Evolutionary conservation across 1,140 invertebrate species (phyloP).

Genomic region (Drosophila quadrilineata): DNA sequence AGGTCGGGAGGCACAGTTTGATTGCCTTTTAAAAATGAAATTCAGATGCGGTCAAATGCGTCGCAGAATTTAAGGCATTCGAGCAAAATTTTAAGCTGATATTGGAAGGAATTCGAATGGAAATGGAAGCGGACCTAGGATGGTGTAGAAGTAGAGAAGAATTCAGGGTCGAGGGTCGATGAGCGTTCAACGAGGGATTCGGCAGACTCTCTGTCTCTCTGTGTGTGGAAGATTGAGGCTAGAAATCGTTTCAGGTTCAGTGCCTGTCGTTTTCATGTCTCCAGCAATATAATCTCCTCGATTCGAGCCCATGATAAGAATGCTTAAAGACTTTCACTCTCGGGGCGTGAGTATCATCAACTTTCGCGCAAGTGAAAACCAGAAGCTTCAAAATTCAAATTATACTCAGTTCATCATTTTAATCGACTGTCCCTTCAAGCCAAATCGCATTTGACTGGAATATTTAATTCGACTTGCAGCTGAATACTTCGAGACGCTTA

Average conservation of each 20-base stretch:
- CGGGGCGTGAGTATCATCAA: conserved; percentile 15
- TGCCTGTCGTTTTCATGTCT: conserved; percentile 1
- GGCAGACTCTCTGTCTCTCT: too few relatives aligned
- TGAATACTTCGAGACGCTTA: conserved; percentile 37
- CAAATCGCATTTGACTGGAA: conserved; percentile 47
- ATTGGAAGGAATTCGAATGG: too few relatives aligned
- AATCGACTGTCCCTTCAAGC: conserved; percentile 36
- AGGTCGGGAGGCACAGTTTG: conserved; percentile 7
- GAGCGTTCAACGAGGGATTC: too few relatives aligned
- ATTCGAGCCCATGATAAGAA: conserved; percentile 22
- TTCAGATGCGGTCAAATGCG: conserved; percentile 20
- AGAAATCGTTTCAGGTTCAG: neutral
- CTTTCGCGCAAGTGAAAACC: conserved; percentile 70
- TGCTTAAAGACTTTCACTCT: conserved; percentile 63
- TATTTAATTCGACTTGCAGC: conserved; percentile 55
- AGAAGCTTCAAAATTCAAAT: conserved; percentile 62
- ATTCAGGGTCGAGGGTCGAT: neutral
- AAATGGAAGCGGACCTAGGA: too few relatives aligned
- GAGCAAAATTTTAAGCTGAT: conserved; percentile 3
- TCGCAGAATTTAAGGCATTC: conserved; percentile 2
- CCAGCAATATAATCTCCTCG: neutral
- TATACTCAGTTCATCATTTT: conserved; percentile 59
- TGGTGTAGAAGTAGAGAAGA: too few relatives aligned
- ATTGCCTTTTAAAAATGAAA: conserved; percentile 34
- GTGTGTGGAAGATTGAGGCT: neutral